Percentiles rank a stretch among this genome's conserved stretches.
phyloP scores from a whole-genome alignment of 92 coral and sea anemone genomes.

The Desmophyllum pertusum region DNA sequence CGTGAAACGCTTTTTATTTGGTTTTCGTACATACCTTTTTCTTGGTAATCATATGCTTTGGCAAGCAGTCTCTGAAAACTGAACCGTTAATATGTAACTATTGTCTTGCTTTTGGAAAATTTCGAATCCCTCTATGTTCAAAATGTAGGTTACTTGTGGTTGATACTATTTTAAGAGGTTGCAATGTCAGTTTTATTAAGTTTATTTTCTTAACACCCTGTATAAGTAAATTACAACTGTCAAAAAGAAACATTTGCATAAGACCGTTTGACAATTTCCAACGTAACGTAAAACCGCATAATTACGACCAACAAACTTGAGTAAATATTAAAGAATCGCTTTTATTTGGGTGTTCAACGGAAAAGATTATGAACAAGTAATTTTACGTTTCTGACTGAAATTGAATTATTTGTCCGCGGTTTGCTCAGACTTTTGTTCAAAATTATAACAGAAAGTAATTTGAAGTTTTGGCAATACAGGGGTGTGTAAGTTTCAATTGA shows the following conservation, averaged over 20 bases:
- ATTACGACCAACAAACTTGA: slow-evolving; percentile 10
- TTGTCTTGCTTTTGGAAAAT: background rate
- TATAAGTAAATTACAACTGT: background rate
- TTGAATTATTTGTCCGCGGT: background rate
- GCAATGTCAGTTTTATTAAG: background rate
- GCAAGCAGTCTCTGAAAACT: no score
- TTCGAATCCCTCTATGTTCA: background rate
- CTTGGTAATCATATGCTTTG: background rate
- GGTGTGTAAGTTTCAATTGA: background rate
- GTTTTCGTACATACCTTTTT: background rate
- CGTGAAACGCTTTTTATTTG: background rate
- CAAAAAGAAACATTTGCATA: background rate
- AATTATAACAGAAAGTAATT: background rate
- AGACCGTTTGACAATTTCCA: no score
- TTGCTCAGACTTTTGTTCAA: background rate
- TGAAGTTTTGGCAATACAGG: background rate
- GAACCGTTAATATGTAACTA: background rate
- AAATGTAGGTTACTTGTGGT: background rate
- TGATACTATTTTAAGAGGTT: background rate
- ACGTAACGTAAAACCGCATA: background rate
- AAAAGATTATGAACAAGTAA: background rate
- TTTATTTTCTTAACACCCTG: background rate
- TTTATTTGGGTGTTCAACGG: background rate
- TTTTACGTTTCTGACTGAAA: background rate
- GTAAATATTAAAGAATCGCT: background rate